A percentile compares a stretch with the other conserved stretches of the same genome.
phyloP scores from a whole-genome alignment of 2,888 invertebrate genomes.

The Scotopteryx bipunctaria region DNA sequence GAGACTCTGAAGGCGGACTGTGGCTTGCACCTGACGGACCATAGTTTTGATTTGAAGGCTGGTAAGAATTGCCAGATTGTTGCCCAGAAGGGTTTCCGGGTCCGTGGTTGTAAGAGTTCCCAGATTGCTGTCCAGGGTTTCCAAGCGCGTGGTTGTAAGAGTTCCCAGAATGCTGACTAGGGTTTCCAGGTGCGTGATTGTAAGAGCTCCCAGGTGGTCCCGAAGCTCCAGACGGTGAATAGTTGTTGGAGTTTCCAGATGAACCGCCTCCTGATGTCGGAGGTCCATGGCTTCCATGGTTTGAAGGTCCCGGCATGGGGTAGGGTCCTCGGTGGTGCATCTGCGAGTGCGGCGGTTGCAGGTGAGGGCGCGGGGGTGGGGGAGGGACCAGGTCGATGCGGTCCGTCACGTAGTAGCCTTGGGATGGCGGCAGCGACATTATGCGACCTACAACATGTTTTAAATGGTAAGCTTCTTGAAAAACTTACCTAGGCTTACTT shows the following conservation, averaged over 20 bases:
- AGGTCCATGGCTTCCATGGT: slow-evolving; percentile 6
- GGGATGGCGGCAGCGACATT: slow-evolving; percentile 67
- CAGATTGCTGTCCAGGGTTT: not conserved
- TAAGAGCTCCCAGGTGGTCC: slow-evolving; percentile 13
- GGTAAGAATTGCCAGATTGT: not conserved
- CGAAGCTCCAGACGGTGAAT: not conserved
- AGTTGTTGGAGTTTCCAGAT: slow-evolving; percentile 22
- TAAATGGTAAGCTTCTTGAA: not conserved
- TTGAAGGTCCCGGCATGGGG: slow-evolving; percentile 27
- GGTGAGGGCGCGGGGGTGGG: slow-evolving; percentile 43
- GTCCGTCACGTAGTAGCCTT: slow-evolving; percentile 75
- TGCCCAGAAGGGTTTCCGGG: not conserved
- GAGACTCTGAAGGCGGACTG: slow-evolving; percentile 13
- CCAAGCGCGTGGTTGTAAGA: not conserved
- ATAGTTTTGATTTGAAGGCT: not conserved
- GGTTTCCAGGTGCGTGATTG: slow-evolving; percentile 4
- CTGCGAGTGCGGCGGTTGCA: slow-evolving; percentile 17
- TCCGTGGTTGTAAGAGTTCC: slow-evolving; percentile 1
- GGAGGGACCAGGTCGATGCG: slow-evolving; percentile 61
- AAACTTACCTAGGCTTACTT: not conserved
- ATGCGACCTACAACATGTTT: slow-evolving; percentile 61
- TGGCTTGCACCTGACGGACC: not conserved
- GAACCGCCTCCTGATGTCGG: slow-evolving; percentile 32
- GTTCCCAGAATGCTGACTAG: slow-evolving; percentile 6
- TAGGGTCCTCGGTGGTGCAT: slow-evolving; percentile 42